Base-by-base conservation (phyloP, 2,113 vertebrate species). In the Trogon melanurus region DNA sequence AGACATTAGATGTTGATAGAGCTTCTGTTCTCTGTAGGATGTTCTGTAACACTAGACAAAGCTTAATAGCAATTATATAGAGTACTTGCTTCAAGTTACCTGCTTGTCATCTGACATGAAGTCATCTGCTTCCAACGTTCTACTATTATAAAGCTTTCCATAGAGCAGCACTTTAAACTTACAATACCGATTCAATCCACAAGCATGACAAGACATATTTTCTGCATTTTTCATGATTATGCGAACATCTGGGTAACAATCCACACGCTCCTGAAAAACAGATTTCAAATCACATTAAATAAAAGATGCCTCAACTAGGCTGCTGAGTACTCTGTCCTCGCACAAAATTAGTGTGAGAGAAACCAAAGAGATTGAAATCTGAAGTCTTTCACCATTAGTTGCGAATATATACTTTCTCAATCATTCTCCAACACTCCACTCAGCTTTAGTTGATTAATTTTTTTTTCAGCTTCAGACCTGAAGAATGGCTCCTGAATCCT, bases 31-130 rank as follows among this genome's bases (percentile, higher is more conserved):
- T 57, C 48, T 53, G 19, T 73, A 67, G 66, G 26, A 66, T 45
- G 75, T 86, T 66, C 66, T 79, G 20, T 82, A 93, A 85, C 53
- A 53, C 41, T 25, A 62, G 14, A 23, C 7, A 74, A 79, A 87
- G 34, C 18, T 65, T 62, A 62, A 65, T 67, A 91, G n/a, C 20
- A 62, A 69, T n/a, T 61, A 54, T 10, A 81, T 8, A 51, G 19
- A 22, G 71, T 23, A 17, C 10, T 66, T 80, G 72, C 65, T 62
- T 78, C 21, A 65, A 94, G 61, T 91, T 98, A 98, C 98, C 98
- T 99, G 98, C 54, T 95, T 98, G 93, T 99, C 98, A 54, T 97
- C 80, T 20, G 96, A 96, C 98, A 99, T 98, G 96, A 99, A 99
- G 57, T 98, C 95, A 93, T 99, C 99, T 48, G 92, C 93, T 92